Evolutionary conservation across 2,113 vertebrate genomes (phyloP), one percentile per base, ranked within the genome.

Genomic region (Rhinolophus ferrumequinum): DNA sequence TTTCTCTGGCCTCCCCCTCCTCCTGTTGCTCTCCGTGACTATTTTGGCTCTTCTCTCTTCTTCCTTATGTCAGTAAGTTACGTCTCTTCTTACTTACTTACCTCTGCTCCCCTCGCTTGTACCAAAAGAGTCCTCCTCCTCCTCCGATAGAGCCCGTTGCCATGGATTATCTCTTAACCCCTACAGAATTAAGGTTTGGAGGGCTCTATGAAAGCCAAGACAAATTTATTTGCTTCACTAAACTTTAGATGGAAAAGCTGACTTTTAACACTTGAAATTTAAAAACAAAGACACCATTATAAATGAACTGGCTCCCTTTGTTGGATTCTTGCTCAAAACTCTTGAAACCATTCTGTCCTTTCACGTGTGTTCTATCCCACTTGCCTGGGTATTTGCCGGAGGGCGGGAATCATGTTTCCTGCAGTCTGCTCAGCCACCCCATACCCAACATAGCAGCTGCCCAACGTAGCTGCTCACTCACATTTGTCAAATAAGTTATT

Each of bases 251-350:
- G 24, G 3, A 60, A 64, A 85, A 72, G 24, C 38, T 26, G 33
- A 56, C 50, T 82, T 69, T 92, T 75, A 66, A 41, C 21, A 38
- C 69, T 44, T 87, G 75, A 83, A 89, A 72, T 77, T 30, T 69
- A 56, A 41, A 75, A 80, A 30, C 26, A 56, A 72, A 88, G 60
- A 5, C 1, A 75, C 12, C 66, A 24, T 47, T 73, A 6, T 47
- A 30, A 69, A 70, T 81, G 64, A 86, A 84, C 35, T 75, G 22
- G 11, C 19, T 47, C 33, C 47, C 24, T 86, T 93, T 89, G 19
- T 44, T 70, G 28, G 79, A 28, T 16, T 93, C 22, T 86, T 70
- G 28, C 44, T 75, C 22, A 79, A 21, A 86, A 77, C 10, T 90
- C 21, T 64, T 93, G 24, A 60, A 76, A 54, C 52, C 81, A 30